Percentiles rank a stretch among this genome's conserved stretches.
phyloP scores from a whole-genome alignment of 2,888 invertebrate genomes.

The Heteromurus nitidus region DNA sequence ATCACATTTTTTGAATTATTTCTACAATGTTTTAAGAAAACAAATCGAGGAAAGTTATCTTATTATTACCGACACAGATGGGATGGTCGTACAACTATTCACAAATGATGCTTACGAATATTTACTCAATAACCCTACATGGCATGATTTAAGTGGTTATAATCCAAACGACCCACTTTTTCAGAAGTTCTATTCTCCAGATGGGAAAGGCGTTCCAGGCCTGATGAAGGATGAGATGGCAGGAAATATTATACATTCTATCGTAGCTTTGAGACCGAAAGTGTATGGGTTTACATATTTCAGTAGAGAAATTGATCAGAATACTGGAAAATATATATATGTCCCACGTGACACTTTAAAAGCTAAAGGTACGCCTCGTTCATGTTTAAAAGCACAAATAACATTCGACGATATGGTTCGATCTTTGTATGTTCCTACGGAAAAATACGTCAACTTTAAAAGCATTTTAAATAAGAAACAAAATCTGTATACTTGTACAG shows the following conservation, averaged over 20 bases:
- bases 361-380: background rate
- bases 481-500: background rate
- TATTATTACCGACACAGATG: constrained; percentile 20
- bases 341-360: background rate
- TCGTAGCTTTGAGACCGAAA: background rate
- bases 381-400: background rate
- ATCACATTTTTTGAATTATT: background rate
- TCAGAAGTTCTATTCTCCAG: background rate
- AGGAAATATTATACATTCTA: background rate
- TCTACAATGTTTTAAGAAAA: constrained; percentile 10
- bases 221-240: background rate
- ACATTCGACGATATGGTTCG: background rate
- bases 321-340: background rate
- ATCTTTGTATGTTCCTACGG: no score
- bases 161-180: background rate
- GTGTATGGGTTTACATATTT: constrained; percentile 9
- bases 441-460: background rate
- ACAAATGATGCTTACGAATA: constrained; percentile 6
- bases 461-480: constrained; percentile 11
- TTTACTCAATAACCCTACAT: background rate
- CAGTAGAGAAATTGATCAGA: background rate
- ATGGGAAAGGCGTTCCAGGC: background rate
- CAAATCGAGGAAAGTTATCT: no score
- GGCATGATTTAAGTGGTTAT: background rate
- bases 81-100: background rate